A percentile compares a stretch with the other conserved stretches of the same genome.
Evolutionary conservation across 1,140 invertebrate genomes (phyloP).

Genomic region (Ceratosolen solmsi): DNA sequence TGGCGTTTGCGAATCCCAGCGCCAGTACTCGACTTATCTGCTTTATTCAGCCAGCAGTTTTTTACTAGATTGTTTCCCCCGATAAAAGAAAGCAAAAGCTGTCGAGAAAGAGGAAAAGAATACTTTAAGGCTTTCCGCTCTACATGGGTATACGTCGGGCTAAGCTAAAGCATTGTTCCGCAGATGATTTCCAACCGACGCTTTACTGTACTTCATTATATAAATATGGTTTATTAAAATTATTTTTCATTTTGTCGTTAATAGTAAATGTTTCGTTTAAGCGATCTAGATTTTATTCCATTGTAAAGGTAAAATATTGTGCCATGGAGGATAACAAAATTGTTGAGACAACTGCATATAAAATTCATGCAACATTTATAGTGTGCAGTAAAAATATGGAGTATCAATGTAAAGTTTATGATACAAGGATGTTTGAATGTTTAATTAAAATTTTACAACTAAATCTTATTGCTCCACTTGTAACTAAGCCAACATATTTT

Average conservation of each 20-base stretch:
- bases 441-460: too few relatives aligned
- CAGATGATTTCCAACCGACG: constrained; percentile 9
- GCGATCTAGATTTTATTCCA: background rate
- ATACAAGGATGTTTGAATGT: too few relatives aligned
- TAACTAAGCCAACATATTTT: too few relatives aligned
- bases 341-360: too few relatives aligned
- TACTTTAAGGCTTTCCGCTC: too few relatives aligned
- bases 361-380: too few relatives aligned
- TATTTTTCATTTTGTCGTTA: background rate
- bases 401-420: too few relatives aligned
- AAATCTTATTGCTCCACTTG: too few relatives aligned
- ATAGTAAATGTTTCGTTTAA: background rate
- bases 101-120: too few relatives aligned
- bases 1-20: background rate
- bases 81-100: background rate
- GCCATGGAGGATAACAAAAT: too few relatives aligned
- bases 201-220: background rate
- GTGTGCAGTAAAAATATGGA: too few relatives aligned
- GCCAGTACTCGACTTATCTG: constrained; percentile 1
- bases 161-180: background rate
- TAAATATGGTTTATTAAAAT: background rate
- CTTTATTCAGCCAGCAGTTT: background rate
- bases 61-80: background rate
- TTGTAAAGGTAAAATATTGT: too few relatives aligned
- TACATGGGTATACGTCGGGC: background rate